Evolutionary conservation across 2,888 invertebrate genomes (phyloP).

Genomic region (Parnassius mnemosyne): DNA sequence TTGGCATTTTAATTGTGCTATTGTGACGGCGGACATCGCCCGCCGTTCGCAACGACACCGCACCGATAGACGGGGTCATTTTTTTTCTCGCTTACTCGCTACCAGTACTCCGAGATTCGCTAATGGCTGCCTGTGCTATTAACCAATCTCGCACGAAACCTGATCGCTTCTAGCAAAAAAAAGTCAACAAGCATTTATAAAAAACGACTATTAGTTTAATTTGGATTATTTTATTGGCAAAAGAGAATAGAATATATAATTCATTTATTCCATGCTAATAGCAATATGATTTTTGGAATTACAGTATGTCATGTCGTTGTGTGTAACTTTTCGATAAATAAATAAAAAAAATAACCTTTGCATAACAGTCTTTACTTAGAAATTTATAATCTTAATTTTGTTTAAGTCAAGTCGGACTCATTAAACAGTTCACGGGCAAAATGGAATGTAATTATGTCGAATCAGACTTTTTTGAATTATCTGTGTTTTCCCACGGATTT

Average conservation of each 20-base stretch:
- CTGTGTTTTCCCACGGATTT: constrained; percentile 54
- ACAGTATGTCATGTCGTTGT: too few relatives aligned
- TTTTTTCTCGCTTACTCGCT: constrained; percentile 49
- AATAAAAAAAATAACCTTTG: background rate
- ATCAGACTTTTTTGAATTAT: background rate
- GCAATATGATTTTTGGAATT: too few relatives aligned
- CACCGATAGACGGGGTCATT: constrained; percentile 61
- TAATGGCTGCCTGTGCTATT: constrained; percentile 43
- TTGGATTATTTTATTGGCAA: background rate
- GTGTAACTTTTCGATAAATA: too few relatives aligned
- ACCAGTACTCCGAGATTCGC: constrained; percentile 42
- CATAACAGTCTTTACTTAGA: background rate
- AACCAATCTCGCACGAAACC: constrained; percentile 32
- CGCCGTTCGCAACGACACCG: constrained; percentile 59
- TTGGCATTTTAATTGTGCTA: constrained; percentile 81
- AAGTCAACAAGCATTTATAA: background rate
- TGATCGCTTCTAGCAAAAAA: background rate
- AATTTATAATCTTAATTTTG: background rate
- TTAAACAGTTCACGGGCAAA: too few relatives aligned
- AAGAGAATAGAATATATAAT: too few relatives aligned
- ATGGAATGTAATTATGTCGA: too few relatives aligned
- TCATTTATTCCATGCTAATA: too few relatives aligned
- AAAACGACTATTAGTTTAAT: background rate
- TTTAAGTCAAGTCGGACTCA: too few relatives aligned
- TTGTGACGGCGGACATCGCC: constrained; percentile 74